Evolutionary conservation across 1,140 invertebrate species (phyloP), one percentile per base, ranked within the genome.

Genomic region (Drosophila sulfurigaster): DNA sequence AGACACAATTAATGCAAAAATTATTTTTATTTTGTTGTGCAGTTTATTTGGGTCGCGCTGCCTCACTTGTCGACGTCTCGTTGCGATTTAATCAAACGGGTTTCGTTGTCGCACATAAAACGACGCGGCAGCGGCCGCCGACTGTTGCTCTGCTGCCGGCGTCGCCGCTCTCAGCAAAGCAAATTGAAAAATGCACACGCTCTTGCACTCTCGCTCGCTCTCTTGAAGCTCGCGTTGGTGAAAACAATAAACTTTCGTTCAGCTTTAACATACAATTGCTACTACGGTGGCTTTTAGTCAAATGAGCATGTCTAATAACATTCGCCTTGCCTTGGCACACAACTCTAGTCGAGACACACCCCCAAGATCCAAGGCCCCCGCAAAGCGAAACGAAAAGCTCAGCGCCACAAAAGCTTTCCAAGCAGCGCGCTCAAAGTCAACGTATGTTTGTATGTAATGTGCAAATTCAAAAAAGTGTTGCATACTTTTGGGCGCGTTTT

Each of bases 31-130:
- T 68, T 32, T 16, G 8, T 70, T 66, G 66, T 11, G 59, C 48
- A 38, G 49, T 63, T 62, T 68, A 79, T 75, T 15, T 81, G 38
- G 75, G 75, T 89, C 78, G 69, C 72, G 66, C 35, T 83, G 43
- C 64, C 10, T 71, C 20, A 73, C 83, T 81, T 67, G 71, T 60
- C 56, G 78, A 70, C 60, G 67, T 65, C 48, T 65, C 46, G 38
- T 45, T 59, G 74, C 70, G 73, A 78, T 88, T 75, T 88, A 88
- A 83, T 60, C 56, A 80, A 78, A 74, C 73, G 54, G 69, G 80
- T 77, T 78, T 57, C 3, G 16, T 20, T 11, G 48, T 6, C 49
- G 66, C 46, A 57, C 46, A 15, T 13, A 63, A 62, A 57, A 64
- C 63, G 54, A 63, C 71, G 58, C 51, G 25, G n/a, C 54, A 13